Conservation (phyloP, 2,888 invertebrate genomes). For the Julus scanicus region DNA sequence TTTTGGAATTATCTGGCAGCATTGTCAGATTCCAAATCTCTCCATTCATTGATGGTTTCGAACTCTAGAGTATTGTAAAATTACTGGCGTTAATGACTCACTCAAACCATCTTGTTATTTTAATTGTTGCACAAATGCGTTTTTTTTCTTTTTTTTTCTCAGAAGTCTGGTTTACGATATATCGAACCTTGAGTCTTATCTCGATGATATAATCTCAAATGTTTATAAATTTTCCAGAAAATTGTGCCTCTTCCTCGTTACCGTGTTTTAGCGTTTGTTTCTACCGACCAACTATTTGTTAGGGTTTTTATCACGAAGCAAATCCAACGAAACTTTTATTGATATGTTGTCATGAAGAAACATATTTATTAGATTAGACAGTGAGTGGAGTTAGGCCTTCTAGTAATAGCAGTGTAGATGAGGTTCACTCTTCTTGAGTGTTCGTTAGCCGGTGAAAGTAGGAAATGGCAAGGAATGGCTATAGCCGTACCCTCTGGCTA, state of each 20-base stretch:
- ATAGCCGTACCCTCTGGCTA: slow-evolving; percentile 20
- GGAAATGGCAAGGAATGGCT: slow-evolving; percentile 39
- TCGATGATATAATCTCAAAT: not conserved
- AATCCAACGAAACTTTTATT: slow-evolving; percentile 1
- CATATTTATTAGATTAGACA: slow-evolving; percentile 14
- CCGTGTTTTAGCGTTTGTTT: not conserved
- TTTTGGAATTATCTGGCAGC: too few relatives aligned
- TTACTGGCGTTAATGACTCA: too few relatives aligned
- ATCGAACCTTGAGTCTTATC: not conserved
- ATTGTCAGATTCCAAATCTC: too few relatives aligned
- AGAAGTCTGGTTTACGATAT: not conserved
- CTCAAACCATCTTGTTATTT: too few relatives aligned
- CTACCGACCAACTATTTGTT: not conserved
- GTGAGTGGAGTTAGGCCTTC: not conserved
- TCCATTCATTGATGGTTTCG: too few relatives aligned
- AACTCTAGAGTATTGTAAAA: too few relatives aligned
- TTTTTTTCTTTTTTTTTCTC: too few relatives aligned
- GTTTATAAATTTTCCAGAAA: not conserved
- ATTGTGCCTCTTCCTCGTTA: not conserved
- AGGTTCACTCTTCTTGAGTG: not conserved
- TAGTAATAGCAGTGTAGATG: not conserved
- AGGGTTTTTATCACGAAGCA: not conserved
- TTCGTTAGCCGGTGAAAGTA: slow-evolving; percentile 20
- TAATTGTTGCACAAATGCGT: too few relatives aligned
- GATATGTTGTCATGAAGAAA: slow-evolving; percentile 40